These are phyloP conservation scores for Tokudaia tokunoshimensis DNA, from an alignment of 2,797 vertebrate genomes.

Conservation along the genomic window DNA sequence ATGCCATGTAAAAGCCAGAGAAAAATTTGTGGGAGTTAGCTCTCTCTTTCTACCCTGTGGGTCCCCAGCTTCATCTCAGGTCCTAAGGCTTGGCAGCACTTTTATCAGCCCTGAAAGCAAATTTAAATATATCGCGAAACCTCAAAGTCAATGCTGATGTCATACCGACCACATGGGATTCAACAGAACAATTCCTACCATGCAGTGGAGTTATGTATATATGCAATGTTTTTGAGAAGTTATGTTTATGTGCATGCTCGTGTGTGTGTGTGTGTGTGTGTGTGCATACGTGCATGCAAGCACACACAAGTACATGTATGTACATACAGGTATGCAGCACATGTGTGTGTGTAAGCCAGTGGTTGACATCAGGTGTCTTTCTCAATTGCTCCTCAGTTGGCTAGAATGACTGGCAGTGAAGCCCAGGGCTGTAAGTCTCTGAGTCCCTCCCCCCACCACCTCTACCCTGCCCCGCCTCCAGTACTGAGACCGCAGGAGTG, in stretches of 20 bases:
- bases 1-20: not conserved
- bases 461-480: not conserved
- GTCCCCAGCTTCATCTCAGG: too few relatives aligned
- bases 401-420: not conserved
- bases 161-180: not conserved
- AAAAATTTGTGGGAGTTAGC: not conserved
- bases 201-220: not conserved
- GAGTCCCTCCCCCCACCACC: too few relatives aligned
- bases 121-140: not conserved
- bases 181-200: not conserved
- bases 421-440: not conserved
- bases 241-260: not conserved
- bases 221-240: not conserved
- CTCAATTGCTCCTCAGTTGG: not conserved
- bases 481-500: not conserved
- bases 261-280: too few relatives aligned
- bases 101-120: not conserved
- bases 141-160: not conserved
- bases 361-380: not conserved
- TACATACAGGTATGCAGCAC: too few relatives aligned
- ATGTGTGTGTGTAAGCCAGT: not conserved
- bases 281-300: not conserved
- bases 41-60: not conserved
- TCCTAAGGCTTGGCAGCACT: too few relatives aligned
- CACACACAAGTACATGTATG: not conserved